phyloP scores from a whole-genome alignment of 2,113 vertebrate species.

The Scalopus aquaticus region DNA sequence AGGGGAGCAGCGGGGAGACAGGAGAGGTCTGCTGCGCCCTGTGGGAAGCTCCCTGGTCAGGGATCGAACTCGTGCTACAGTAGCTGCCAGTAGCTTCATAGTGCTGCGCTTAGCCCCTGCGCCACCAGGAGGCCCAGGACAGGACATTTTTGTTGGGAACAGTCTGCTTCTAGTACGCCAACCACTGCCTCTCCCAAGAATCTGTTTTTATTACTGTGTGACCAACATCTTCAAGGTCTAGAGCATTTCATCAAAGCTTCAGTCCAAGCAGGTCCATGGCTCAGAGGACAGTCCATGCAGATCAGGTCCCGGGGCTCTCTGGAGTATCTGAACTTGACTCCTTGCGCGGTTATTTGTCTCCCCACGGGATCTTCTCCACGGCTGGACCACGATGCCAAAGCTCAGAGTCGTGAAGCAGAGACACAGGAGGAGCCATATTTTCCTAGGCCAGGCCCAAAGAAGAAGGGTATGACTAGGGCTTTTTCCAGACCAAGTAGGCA shows the following conservation, averaged over 20 bases:
- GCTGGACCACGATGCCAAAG: not conserved
- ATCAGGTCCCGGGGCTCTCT: not conserved
- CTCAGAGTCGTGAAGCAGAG: not conserved
- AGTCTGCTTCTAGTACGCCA: not conserved
- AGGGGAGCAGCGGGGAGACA: too few relatives aligned
- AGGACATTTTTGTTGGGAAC: not conserved
- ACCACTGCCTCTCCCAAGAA: not conserved
- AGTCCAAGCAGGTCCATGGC: not conserved
- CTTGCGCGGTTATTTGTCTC: too few relatives aligned
- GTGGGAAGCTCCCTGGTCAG: too few relatives aligned
- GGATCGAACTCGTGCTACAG: too few relatives aligned
- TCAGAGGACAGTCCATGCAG: not conserved
- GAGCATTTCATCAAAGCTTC: not conserved
- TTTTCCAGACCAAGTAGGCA: constrained; percentile 71
- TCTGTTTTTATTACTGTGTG: not conserved
- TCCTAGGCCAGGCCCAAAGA: constrained; percentile 52
- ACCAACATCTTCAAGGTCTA: not conserved
- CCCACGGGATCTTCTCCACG: not conserved
- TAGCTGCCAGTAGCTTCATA: too few relatives aligned
- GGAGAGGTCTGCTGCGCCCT: too few relatives aligned
- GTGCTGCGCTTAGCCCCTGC: too few relatives aligned
- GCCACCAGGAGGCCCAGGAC: too few relatives aligned
- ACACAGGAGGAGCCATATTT: constrained; percentile 48
- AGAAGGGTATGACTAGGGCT: constrained; percentile 62
- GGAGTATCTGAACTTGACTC: rapidly evolving